Conservation (phyloP, 2,888 invertebrate species). For the Panzeria rudis region DNA sequence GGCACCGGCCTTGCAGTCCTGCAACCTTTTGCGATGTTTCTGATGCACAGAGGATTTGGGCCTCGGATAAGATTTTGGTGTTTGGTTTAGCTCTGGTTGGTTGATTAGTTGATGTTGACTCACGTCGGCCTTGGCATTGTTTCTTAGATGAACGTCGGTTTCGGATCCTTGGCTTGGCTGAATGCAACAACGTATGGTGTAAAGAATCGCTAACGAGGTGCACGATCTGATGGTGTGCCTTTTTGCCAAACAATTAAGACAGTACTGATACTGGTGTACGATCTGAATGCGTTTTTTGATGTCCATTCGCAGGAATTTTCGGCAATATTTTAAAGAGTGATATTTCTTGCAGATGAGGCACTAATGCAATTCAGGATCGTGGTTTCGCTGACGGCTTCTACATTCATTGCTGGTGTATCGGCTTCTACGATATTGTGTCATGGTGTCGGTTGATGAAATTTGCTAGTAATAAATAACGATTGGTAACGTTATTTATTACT, state of each 20-base stretch:
- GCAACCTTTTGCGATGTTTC: neutral
- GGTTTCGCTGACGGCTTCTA: neutral
- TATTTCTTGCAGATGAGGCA: neutral
- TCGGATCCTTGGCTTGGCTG: neutral
- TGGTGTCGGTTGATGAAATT: neutral
- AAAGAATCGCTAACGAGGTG: neutral
- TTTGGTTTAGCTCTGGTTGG: neutral
- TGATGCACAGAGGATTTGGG: neutral
- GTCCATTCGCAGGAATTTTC: neutral
- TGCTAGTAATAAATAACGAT: neutral
- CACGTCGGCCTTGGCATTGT: no score
- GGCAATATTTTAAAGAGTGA: neutral
- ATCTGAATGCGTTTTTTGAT: neutral
- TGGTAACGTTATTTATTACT: no score
- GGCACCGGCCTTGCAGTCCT: no score
- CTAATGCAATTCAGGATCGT: neutral
- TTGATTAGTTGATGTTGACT: neutral
- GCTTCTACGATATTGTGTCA: neutral
- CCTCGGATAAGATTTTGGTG: neutral
- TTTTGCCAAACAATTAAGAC: constrained; percentile 8
- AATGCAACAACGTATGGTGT: neutral
- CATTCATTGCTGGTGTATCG: neutral
- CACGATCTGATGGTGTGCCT: neutral
- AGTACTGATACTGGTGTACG: neutral
- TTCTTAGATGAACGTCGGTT: neutral